These are phyloP conservation scores for Drosophila serrata DNA, from an alignment of 1,140 invertebrate genomes.

Conservation along the genomic window DNA sequence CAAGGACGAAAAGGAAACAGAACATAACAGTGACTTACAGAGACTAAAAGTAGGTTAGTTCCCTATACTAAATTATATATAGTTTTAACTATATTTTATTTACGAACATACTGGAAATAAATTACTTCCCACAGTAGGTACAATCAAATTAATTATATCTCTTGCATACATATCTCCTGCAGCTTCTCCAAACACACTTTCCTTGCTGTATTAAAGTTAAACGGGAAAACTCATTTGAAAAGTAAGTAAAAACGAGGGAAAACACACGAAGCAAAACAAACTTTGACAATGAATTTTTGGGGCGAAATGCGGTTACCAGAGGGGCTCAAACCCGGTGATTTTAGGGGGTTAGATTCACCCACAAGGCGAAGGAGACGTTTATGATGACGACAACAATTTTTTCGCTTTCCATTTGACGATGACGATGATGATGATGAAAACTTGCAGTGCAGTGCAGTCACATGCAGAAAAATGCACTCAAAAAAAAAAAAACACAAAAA, in stretches of 20 bases:
- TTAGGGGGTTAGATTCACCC: background rate
- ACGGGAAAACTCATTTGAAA: constrained; percentile 36
- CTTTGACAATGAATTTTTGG: constrained; percentile 30
- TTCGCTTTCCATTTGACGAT: constrained; percentile 32
- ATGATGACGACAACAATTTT: constrained; percentile 49
- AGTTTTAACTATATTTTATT: background rate
- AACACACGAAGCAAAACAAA: constrained; percentile 15
- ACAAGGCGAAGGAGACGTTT: constrained; percentile 37
- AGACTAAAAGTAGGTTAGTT: background rate
- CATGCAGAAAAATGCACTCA: constrained; percentile 33
- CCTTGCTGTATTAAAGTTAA: background rate
- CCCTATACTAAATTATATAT: background rate
- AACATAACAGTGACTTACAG: too few relatives aligned
- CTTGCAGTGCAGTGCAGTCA: constrained; percentile 38
- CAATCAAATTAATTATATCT: constrained; percentile 1
- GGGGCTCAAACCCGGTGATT: background rate
- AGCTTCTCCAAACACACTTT: constrained; percentile 15
- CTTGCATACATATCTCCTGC: background rate
- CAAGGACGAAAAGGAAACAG: background rate
- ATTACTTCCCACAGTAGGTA: background rate
- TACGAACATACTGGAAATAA: background rate
- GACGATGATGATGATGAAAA: constrained; percentile 33
- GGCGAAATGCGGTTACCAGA: background rate
- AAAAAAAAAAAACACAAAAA: constrained; percentile 20
- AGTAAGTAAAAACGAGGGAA: constrained; percentile 25